Base-by-base conservation (phyloP, 2,797 vertebrate species). In the Sebastes taczanowskii region DNA sequence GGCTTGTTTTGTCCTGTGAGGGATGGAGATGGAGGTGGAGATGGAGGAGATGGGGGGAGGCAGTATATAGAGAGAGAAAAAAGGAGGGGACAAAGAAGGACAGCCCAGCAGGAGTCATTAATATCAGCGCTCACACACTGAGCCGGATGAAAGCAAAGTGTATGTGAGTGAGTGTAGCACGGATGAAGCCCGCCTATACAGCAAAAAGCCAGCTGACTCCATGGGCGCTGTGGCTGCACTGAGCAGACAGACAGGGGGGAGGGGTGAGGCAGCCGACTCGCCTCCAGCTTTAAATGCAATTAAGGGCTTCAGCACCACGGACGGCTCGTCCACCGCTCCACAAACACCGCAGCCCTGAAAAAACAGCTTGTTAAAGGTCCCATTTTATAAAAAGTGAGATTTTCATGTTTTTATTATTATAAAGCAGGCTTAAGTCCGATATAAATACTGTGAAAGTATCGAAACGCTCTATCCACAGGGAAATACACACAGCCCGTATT, bases 91-190 rank as follows among this genome's bases (percentile, higher is more conserved):
- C 61, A 49, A 25, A 60, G 71, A 56, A 69, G 76, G 81, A 80
- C 74, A 74, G 66, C 81, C 78, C 90, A 82, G 88, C 79, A 80
- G 86, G 89, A 91, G 75, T 84, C 86, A 90, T 89, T 86, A 89
- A 90, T 83, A 89, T 78, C 82, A 88, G 82, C 61, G 70, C 80
- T 72, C 83, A 72, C 92, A 91, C 85, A 89, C 89, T 81, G 90
- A 90, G 90, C 61, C 35, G 72, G 88, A 89, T 87, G 34, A 89
- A 88, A 87, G 83, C 83, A 75, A 87, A 84, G 62, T 80, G 20
- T 80, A 22, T 56, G 72, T 55, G 83, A 69, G 73, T 64, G 86
- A 80, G 83, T 30, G 69, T 76, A 22, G 62, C 70, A 20, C 30
- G 42, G 67, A 74, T 49, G 73, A 85, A 69, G 70, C 52, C 34